Evolutionary conservation across 2,888 invertebrate species (phyloP).

Genomic region (Phytoseiulus persimilis): DNA sequence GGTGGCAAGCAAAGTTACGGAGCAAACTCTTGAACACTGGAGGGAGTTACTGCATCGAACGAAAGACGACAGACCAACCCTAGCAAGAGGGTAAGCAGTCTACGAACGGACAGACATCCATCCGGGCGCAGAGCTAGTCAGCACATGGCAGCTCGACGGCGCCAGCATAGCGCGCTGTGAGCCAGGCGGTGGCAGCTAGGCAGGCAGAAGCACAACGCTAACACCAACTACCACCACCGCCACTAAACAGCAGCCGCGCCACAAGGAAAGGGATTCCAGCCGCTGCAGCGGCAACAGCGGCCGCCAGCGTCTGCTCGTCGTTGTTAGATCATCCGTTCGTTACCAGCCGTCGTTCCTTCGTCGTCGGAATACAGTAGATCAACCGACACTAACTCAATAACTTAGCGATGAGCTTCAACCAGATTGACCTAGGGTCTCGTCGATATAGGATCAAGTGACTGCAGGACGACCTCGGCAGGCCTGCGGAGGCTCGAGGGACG

Average conservation of each 20-base stretch:
- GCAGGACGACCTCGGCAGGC: too few species aligned
- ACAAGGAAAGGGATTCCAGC: not conserved
- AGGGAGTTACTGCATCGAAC: not conserved
- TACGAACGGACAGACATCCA: not conserved
- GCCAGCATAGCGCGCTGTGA: not conserved
- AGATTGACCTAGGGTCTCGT: too few species aligned
- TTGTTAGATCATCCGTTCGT: not conserved
- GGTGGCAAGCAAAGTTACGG: not conserved
- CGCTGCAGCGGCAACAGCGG: not conserved
- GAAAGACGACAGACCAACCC: not conserved
- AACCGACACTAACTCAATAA: not conserved
- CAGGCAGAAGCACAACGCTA: not conserved
- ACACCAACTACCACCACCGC: not conserved
- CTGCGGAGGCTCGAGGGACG: too few species aligned
- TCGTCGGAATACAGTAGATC: not conserved
- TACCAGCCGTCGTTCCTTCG: not conserved
- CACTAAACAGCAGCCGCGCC: conserved; percentile 5
- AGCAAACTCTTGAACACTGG: not conserved
- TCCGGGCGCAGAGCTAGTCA: not conserved
- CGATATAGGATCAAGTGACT: too few species aligned
- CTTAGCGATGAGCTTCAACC: not conserved
- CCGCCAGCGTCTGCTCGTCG: not conserved
- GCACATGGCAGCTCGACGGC: not conserved
- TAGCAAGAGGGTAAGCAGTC: not conserved
- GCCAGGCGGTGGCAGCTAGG: not conserved